Evolutionary conservation across 2,888 invertebrate genomes (phyloP).

Genomic region (Trissolcus japonicus): DNA sequence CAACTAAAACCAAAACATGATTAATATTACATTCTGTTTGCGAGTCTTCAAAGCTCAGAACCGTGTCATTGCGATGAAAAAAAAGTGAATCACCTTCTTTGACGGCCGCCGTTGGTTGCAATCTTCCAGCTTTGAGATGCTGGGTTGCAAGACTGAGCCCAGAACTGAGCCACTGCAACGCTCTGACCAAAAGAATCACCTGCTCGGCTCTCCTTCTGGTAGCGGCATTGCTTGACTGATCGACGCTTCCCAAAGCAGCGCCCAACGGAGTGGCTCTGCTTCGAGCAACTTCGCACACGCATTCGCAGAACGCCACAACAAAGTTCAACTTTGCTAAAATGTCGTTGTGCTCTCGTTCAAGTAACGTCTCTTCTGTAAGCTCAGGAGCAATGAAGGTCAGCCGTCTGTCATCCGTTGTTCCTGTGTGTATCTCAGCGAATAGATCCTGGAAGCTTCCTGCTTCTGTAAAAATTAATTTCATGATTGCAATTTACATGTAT

Average conservation of each 20-base stretch:
- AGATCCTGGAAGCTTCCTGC: conserved; percentile 78
- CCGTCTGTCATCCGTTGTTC: conserved; percentile 76
- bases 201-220: conserved; percentile 83
- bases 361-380: conserved; percentile 94
- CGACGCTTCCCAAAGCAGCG: conserved; percentile 76
- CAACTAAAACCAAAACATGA: conserved; percentile 80
- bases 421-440: conserved; percentile 74
- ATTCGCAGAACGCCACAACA: conserved; percentile 95
- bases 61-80: conserved; percentile 3
- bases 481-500: not conserved
- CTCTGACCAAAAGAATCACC: conserved; percentile 90
- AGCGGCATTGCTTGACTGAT: conserved; percentile 72
- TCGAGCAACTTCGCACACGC: conserved; percentile 92
- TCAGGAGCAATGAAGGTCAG: conserved; percentile 92
- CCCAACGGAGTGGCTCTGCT: conserved; percentile 87
- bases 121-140: conserved; percentile 88
- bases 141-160: conserved; percentile 92
- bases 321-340: conserved; percentile 98
- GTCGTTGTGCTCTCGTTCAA: conserved; percentile 97
- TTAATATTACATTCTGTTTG: too few species aligned
- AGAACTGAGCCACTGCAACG: conserved; percentile 95
- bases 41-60: too few species aligned
- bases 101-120: conserved; percentile 94
- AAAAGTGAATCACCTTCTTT: conserved; percentile 81
- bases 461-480: conserved; percentile 70